These are phyloP conservation scores for Gobionotothen gibberifrons DNA, from an alignment of 2,797 vertebrate species.

Conservation along the genomic window DNA sequence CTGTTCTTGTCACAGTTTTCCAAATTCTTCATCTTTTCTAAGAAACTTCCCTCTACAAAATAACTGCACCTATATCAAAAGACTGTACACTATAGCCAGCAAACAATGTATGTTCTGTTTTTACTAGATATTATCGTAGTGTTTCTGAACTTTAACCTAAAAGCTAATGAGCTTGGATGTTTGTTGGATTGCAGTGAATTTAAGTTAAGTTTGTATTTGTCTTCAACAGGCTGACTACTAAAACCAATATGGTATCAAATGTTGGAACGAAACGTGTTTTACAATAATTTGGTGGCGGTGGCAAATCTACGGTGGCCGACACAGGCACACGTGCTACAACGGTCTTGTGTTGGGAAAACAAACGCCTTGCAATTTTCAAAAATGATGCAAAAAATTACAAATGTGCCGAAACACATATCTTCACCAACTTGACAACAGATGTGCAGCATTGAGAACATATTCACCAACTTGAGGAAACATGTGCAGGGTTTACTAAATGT, in stretches of 20 bases:
- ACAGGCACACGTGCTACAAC: no score
- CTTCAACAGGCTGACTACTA: not conserved
- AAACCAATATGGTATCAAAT: not conserved
- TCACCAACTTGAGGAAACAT: no score
- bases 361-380: no score
- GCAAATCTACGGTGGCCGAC: no score
- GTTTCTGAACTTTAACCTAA: not conserved
- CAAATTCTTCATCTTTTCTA: slow-evolving; percentile 23
- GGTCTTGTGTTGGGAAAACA: no score
- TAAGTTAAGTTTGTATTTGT: not conserved
- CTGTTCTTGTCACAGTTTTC: not conserved
- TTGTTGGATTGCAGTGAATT: not conserved
- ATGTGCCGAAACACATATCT: no score
- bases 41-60: not conserved
- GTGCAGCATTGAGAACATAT: no score
- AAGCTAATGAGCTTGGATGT: no score
- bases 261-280: not conserved
- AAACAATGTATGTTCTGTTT: not conserved
- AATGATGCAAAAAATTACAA: no score
- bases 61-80: not conserved
- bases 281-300: not conserved
- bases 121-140: not conserved
- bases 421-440: no score
- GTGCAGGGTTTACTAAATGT: no score
- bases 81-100: not conserved